Evolutionary conservation across 37 sponge, comb jelly and placozoan species (phyloP).

Genomic region (Spongia lamella): DNA sequence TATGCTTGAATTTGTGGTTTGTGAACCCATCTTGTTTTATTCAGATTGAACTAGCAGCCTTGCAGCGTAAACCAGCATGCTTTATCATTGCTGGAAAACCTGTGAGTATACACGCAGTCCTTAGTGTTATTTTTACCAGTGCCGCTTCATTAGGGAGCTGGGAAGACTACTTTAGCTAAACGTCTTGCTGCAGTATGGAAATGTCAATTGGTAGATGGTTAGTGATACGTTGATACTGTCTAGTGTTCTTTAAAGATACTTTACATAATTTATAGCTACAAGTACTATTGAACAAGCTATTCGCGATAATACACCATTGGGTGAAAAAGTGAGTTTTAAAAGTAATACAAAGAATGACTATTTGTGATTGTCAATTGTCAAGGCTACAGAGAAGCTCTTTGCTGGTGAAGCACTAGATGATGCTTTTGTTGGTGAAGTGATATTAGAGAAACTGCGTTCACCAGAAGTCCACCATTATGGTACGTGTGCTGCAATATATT

Average conservation of each 20-base stretch:
- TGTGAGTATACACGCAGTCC: constrained; percentile 29
- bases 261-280: constrained; percentile 23
- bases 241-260: neutral
- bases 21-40: too few species aligned
- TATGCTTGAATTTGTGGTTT: too few species aligned
- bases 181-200: constrained; percentile 76
- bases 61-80: constrained; percentile 61
- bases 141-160: constrained; percentile 58
- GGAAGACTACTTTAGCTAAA: constrained; percentile 81
- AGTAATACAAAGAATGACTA: neutral
- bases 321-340: constrained; percentile 27
- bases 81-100: constrained; percentile 80
- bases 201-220: constrained; percentile 75
- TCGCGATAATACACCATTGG: constrained; percentile 35
- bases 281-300: constrained; percentile 62
- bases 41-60: constrained; percentile 38
- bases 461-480: constrained; percentile 82
- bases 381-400: constrained; percentile 56
- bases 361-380: too few species aligned
- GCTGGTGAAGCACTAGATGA: constrained; percentile 59
- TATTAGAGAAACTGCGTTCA: constrained; percentile 57
- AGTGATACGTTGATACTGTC: constrained; percentile 4
- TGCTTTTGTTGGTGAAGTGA: constrained; percentile 44
- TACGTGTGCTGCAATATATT: neutral
- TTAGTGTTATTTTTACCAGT: neutral